Conservation (phyloP, 2,113 vertebrate genomes). For the Petaurus breviceps region DNA sequence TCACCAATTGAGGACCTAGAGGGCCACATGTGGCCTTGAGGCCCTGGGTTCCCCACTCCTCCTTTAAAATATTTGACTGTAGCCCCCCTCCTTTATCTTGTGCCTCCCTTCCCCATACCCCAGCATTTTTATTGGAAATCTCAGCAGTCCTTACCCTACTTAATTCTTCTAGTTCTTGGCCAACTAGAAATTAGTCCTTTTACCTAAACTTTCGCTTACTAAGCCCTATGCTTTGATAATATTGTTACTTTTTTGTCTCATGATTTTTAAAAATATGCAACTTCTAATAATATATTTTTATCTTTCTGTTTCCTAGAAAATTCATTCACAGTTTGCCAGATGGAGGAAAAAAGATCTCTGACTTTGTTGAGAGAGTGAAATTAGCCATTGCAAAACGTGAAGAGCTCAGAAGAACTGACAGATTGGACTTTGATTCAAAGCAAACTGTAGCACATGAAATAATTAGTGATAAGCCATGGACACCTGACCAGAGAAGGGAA, state of each 20-base stretch:
- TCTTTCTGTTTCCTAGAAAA: slow-evolving; percentile 83
- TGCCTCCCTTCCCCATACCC: not conserved
- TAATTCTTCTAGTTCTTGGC: not conserved
- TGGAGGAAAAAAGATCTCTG: slow-evolving; percentile 92
- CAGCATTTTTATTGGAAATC: not conserved
- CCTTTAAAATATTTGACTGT: not conserved
- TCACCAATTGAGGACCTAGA: too few species aligned
- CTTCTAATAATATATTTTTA: not conserved
- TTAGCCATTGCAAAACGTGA: slow-evolving; percentile 84
- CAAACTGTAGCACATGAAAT: slow-evolving; percentile 46
- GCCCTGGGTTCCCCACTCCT: too few species aligned
- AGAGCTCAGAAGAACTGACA: slow-evolving; percentile 84
- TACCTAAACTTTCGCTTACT: not conserved
- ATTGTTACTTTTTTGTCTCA: slow-evolving; percentile 9
- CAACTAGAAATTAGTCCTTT: slow-evolving; percentile 45
- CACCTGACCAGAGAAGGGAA: slow-evolving; percentile 61
- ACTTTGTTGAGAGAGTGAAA: slow-evolving; percentile 87
- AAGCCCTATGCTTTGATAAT: slow-evolving; percentile 1
- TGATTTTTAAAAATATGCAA: slow-evolving; percentile 5
- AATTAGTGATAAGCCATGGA: slow-evolving; percentile 12
- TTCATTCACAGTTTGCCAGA: slow-evolving; percentile 93
- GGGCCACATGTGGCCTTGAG: too few species aligned
- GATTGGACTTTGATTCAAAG: slow-evolving; percentile 85
- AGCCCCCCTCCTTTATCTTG: not conserved
- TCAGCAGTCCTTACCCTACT: slow-evolving; percentile 17